Percentiles rank a stretch among this genome's conserved stretches.
phyloP scores from a whole-genome alignment of 2,797 vertebrate genomes.

The Limnodromus scolopaceus region DNA sequence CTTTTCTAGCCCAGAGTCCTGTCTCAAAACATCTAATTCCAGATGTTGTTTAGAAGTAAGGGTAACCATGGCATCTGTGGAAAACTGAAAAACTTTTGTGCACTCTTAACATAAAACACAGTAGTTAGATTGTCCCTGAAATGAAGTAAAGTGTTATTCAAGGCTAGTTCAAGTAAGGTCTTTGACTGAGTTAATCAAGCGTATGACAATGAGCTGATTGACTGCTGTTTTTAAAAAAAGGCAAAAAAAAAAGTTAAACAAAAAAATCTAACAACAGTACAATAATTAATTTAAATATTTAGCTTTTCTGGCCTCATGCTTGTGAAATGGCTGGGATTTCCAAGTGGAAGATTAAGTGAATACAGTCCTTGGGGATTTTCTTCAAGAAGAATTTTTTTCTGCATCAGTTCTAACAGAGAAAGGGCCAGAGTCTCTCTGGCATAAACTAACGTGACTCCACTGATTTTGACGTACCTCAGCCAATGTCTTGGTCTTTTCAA shows the following conservation, averaged over 20 bases:
- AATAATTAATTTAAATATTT: slow-evolving; percentile 40
- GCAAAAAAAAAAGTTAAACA: background rate
- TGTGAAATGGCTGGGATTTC: background rate
- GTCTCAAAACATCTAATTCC: slow-evolving; percentile 52
- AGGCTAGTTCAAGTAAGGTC: slow-evolving; percentile 56
- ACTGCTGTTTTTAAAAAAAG: background rate
- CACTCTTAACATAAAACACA: background rate
- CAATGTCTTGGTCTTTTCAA: background rate
- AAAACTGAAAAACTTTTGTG: slow-evolving; percentile 59
- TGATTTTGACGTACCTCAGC: background rate
- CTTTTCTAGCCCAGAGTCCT: slow-evolving; percentile 17
- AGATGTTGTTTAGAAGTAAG: slow-evolving; percentile 74
- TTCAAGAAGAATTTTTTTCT: background rate
- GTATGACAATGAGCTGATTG: slow-evolving; percentile 45
- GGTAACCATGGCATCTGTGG: slow-evolving; percentile 68
- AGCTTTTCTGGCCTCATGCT: background rate
- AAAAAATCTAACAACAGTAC: background rate
- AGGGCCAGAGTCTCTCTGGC: background rate
- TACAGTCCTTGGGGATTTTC: background rate
- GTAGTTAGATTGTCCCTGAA: slow-evolving; percentile 63
- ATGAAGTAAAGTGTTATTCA: slow-evolving; percentile 44
- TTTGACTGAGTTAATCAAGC: slow-evolving; percentile 18
- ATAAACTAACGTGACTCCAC: background rate
- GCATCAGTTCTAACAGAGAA: background rate
- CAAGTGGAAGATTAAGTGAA: background rate